Evolutionary conservation across 1,140 invertebrate genomes (phyloP).

Genomic region (Thrips palmi): DNA sequence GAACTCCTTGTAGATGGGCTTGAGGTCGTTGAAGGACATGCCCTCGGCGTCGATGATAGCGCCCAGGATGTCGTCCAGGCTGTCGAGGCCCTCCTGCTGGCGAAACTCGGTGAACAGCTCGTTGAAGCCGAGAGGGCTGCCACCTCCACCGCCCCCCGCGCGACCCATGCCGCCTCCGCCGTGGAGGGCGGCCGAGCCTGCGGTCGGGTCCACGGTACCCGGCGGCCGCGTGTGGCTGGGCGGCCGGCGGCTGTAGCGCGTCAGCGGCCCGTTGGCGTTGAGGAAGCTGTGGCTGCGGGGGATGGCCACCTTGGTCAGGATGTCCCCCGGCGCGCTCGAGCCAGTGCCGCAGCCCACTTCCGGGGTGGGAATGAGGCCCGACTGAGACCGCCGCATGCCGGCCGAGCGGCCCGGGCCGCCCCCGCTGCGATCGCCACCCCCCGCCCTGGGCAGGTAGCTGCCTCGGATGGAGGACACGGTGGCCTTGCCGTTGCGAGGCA

Average conservation of each 20-base stretch:
- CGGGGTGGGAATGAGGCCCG: conserved; percentile 9
- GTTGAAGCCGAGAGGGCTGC: conserved; percentile 50
- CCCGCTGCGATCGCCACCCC: too few relatives aligned
- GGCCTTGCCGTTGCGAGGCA: too few relatives aligned
- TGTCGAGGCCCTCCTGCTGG: conserved; percentile 66
- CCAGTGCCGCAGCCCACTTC: conserved; percentile 26
- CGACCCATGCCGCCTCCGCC: not conserved
- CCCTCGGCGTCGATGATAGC: conserved; percentile 76
- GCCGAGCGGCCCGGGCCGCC: too few relatives aligned
- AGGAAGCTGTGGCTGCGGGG: conserved; percentile 65
- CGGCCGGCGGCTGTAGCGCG: too few relatives aligned
- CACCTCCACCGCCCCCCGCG: not conserved
- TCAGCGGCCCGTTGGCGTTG: conserved; percentile 30
- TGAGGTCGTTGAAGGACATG: conserved; percentile 81
- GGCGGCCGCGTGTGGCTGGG: too few relatives aligned
- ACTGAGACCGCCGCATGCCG: conserved; percentile 9
- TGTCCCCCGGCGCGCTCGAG: conserved; percentile 34
- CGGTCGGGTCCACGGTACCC: not conserved
- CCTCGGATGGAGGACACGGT: too few relatives aligned
- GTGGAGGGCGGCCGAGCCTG: not conserved
- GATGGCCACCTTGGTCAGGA: conserved; percentile 64
- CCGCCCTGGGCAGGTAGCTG: too few relatives aligned
- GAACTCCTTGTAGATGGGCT: conserved; percentile 79
- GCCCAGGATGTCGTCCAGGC: conserved; percentile 70
- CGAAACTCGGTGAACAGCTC: conserved; percentile 68